Conservation (phyloP, 2,888 invertebrate species). For the Leucophenga montana region DNA sequence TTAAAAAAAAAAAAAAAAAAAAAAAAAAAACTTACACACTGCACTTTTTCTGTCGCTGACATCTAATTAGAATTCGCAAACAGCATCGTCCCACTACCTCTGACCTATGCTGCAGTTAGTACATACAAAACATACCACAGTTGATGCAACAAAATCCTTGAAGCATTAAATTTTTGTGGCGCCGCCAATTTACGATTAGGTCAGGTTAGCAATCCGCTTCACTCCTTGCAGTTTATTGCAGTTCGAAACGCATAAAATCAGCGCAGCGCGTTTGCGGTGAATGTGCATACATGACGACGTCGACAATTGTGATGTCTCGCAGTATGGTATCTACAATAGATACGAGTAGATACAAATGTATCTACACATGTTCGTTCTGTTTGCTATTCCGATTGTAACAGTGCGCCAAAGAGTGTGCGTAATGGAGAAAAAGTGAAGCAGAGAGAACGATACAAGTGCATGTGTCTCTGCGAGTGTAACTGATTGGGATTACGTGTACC, state of each 20-base stretch:
- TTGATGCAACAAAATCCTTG: background rate
- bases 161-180: conserved; percentile 12
- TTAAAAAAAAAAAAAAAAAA: too few species aligned
- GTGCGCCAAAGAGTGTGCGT: background rate
- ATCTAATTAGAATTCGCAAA: background rate
- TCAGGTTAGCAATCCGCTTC: background rate
- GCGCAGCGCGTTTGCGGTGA: conserved; percentile 16
- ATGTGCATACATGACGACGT: conserved; percentile 9
- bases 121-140: background rate
- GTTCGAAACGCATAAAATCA: conserved; percentile 17
- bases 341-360: background rate
- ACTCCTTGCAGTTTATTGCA: background rate
- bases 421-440: too few species aligned
- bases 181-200: conserved; percentile 18
- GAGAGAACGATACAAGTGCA: background rate
- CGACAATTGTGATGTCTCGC: background rate
- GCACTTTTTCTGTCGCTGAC: background rate
- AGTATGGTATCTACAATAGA: background rate
- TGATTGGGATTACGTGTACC: conserved; percentile 25
- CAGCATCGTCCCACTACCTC: background rate
- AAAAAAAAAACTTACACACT: too few species aligned
- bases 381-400: background rate
- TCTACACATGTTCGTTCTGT: background rate
- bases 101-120: too few species aligned
- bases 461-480: background rate